A percentile compares a stretch with the other conserved stretches of the same genome.
Conservation (phyloP, 2,113 vertebrate species). For the Condylura cristata region DNA sequence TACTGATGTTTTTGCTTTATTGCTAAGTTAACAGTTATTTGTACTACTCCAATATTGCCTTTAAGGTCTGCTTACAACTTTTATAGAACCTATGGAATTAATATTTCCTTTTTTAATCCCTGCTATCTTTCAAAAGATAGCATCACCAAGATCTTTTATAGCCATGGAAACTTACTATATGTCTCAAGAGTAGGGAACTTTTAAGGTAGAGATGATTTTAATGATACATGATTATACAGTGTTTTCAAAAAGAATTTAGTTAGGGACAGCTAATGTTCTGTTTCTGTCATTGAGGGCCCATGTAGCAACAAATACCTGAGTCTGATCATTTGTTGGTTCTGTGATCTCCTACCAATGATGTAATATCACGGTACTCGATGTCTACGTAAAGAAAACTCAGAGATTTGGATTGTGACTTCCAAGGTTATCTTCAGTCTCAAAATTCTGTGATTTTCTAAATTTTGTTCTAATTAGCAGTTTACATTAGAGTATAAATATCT, state of each 20-base stretch:
- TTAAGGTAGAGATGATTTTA: not conserved
- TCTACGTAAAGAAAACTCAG: not conserved
- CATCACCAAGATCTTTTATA: not conserved
- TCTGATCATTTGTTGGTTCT: not conserved
- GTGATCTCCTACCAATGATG: not conserved
- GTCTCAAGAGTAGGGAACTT: not conserved
- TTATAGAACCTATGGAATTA: not conserved
- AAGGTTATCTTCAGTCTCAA: not conserved
- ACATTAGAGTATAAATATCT: not conserved
- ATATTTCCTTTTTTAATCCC: not conserved
- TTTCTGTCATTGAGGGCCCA: not conserved
- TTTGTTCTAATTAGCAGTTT: not conserved
- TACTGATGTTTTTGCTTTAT: not conserved
- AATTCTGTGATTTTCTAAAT: slow-evolving; percentile 3
- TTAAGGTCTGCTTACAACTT: not conserved
- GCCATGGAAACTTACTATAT: not conserved
- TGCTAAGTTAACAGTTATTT: not conserved
- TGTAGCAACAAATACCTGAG: not conserved
- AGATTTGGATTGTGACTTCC: not conserved
- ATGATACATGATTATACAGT: not conserved
- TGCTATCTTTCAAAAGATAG: not conserved
- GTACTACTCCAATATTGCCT: not conserved
- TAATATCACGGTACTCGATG: not conserved
- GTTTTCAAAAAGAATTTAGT: not conserved
- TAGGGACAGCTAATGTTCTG: not conserved